phyloP scores from a whole-genome alignment of 2,888 invertebrate species.

The Scelioninae gen. 1 region DNA sequence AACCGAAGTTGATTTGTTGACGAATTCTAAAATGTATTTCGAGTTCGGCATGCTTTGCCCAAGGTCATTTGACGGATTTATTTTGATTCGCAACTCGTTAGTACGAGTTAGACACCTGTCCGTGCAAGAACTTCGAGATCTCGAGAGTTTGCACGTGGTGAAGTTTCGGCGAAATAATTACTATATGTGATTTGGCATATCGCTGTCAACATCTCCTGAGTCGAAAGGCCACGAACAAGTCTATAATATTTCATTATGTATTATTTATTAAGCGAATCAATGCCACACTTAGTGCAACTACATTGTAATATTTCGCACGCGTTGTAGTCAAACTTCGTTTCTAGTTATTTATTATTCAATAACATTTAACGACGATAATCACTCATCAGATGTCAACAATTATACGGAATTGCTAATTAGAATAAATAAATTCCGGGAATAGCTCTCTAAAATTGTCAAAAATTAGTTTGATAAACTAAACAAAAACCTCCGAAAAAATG shows the following conservation, averaged over 20 bases:
- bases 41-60: constrained; percentile 42
- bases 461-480: too few relatives aligned
- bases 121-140: constrained; percentile 17
- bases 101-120: constrained; percentile 44
- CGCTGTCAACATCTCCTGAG: background rate
- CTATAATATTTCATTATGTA: constrained; percentile 23
- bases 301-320: background rate
- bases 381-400: too few relatives aligned
- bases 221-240: constrained; percentile 13
- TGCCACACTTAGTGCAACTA: constrained; percentile 3
- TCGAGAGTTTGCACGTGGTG: constrained; percentile 41
- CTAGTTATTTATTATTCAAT: too few relatives aligned
- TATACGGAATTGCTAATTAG: too few relatives aligned
- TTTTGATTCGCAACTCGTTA: constrained; percentile 47
- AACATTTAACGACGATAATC: too few relatives aligned
- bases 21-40: constrained; percentile 41
- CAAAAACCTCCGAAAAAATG: too few relatives aligned
- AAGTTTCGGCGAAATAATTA: constrained; percentile 45
- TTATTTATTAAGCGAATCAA: constrained; percentile 2
- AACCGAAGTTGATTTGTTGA: constrained; percentile 30
- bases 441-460: too few relatives aligned
- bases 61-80: constrained; percentile 49
- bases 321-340: too few relatives aligned
- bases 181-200: constrained; percentile 17
- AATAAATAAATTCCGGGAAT: too few relatives aligned